phyloP scores from a whole-genome alignment of 2,888 invertebrate genomes.

The Andrena fulva region DNA sequence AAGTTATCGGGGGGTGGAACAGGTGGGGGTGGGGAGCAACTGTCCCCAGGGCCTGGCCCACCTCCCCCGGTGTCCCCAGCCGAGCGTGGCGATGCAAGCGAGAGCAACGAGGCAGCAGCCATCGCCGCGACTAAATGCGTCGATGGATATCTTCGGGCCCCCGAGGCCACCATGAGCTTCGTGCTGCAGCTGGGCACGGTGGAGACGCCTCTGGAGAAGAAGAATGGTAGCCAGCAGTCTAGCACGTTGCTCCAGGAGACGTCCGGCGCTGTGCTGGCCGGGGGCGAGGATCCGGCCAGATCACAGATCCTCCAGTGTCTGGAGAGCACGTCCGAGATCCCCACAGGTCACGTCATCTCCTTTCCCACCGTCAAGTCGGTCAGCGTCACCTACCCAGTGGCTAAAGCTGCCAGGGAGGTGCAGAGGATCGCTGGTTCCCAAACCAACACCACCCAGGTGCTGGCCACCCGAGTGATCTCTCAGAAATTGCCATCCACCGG shows the following conservation, averaged over 20 bases:
- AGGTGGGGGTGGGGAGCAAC: conserved; percentile 80
- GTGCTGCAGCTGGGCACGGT: conserved; percentile 79
- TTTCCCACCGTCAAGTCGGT: conserved; percentile 70
- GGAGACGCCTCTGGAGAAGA: conserved; percentile 61
- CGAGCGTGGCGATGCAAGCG: conserved; percentile 51
- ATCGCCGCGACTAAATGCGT: conserved; percentile 42
- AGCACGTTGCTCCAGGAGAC: conserved; percentile 50
- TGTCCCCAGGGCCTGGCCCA: conserved; percentile 79
- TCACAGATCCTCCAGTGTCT: conserved; percentile 64
- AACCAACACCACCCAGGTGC: conserved; percentile 73
- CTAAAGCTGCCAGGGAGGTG: conserved; percentile 69
- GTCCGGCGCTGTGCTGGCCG: conserved; percentile 5
- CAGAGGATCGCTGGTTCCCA: conserved; percentile 67
- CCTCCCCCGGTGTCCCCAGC: conserved; percentile 72
- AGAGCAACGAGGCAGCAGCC: conserved; percentile 57
- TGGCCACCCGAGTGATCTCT: conserved; percentile 75
- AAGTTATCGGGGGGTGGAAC: conserved; percentile 84
- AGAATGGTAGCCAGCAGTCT: conserved; percentile 35
- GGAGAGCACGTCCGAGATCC: conserved; percentile 45
- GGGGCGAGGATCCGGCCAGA: conserved; percentile 21
- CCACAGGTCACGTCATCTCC: conserved; percentile 53
- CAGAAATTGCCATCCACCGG: conserved; percentile 72
- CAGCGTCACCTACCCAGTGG: conserved; percentile 72
- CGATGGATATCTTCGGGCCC: conserved; percentile 43
- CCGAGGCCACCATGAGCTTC: conserved; percentile 80